A percentile compares a stretch with the other conserved stretches of the same genome.
Evolutionary conservation across 2,113 vertebrate genomes (phyloP).

Genomic region (Nothobranchius furzeri): DNA sequence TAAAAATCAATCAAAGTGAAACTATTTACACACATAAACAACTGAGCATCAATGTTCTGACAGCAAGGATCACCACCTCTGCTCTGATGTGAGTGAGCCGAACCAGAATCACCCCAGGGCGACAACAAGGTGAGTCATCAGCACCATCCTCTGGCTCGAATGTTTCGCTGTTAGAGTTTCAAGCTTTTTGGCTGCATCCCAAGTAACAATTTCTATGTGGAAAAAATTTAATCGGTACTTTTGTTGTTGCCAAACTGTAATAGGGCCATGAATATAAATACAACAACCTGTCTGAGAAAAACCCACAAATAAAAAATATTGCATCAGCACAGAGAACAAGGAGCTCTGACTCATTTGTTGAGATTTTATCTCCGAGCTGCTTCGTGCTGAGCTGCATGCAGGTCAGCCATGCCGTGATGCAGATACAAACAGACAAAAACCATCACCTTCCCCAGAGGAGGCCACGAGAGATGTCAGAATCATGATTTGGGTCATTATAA

Average conservation of each 20-base stretch:
- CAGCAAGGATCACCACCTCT: background rate
- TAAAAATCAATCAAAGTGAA: too few species aligned
- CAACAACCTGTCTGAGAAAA: too few species aligned
- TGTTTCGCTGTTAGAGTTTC: background rate
- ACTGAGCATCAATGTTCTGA: too few species aligned
- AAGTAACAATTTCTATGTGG: background rate
- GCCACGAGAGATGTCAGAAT: background rate
- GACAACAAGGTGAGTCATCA: background rate
- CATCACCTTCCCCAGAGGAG: background rate
- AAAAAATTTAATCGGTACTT: too few species aligned
- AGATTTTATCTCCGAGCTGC: conserved; percentile 3
- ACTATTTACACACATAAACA: too few species aligned
- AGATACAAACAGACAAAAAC: conserved; percentile 8
- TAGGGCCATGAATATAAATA: too few species aligned
- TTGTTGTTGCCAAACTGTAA: background rate
- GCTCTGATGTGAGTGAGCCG: background rate
- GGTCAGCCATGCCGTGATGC: background rate
- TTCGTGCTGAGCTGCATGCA: background rate
- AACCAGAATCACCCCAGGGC: background rate
- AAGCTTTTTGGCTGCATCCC: background rate
- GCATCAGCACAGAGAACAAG: background rate
- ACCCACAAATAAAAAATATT: too few species aligned
- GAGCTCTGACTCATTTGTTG: conserved; percentile 1
- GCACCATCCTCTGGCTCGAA: conserved; percentile 1
- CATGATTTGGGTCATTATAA: background rate